Evolutionary conservation across 2,888 invertebrate species (phyloP).

Genomic region (Sesia apiformis): DNA sequence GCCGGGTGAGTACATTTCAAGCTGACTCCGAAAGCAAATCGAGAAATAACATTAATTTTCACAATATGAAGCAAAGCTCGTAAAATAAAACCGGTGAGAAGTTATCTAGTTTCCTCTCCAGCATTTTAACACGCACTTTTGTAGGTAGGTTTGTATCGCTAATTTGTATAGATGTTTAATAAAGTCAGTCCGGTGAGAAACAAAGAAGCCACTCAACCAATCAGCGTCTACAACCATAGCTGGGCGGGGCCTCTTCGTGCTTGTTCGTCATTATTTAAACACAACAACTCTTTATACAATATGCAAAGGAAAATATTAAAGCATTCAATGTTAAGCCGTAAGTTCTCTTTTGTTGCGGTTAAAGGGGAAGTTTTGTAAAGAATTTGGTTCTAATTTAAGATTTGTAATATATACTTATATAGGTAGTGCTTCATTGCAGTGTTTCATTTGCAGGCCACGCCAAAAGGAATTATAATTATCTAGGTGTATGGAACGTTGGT

Average conservation of each 20-base stretch:
- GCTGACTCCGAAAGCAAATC: not conserved
- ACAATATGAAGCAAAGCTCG: no score
- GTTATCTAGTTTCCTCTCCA: not conserved
- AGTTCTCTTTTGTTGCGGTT: conserved; percentile 16
- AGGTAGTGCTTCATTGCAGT: no score
- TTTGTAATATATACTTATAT: no score
- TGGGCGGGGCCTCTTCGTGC: conserved; percentile 53
- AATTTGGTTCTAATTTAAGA: not conserved
- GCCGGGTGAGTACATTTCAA: not conserved
- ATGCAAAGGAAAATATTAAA: conserved; percentile 53
- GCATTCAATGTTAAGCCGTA: conserved; percentile 34
- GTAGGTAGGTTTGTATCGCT: conserved; percentile 17
- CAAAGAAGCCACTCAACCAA: conserved; percentile 28
- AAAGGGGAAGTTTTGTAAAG: conserved; percentile 4
- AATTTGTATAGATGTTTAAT: conserved; percentile 49
- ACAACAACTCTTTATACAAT: conserved; percentile 50
- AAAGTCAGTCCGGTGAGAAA: conserved; percentile 45
- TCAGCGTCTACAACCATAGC: conserved; percentile 23
- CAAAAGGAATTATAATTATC: no score
- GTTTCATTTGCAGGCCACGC: no score
- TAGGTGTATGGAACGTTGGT: no score
- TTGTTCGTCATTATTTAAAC: conserved; percentile 42
- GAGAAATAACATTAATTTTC: not conserved
- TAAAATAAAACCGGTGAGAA: no score
- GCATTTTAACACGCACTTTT: conserved; percentile 2